phyloP scores from a whole-genome alignment of 2,797 vertebrate species.

The Bradypodion pumilum region DNA sequence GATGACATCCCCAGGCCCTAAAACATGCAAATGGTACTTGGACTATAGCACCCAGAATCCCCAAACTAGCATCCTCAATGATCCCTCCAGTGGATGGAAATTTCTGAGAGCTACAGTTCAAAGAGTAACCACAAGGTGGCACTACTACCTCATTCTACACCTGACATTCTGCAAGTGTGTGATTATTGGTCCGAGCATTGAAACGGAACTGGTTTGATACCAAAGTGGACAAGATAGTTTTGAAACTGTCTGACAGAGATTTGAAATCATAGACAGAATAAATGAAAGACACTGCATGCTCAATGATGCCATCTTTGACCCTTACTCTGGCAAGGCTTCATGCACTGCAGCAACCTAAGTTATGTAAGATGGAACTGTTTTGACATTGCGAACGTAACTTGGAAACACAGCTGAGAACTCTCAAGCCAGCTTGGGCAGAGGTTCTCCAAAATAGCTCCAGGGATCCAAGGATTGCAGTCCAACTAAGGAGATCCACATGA shows the following conservation, averaged over 20 bases:
- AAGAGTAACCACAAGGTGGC: conserved; percentile 59
- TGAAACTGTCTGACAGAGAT: background rate
- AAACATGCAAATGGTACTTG: too few species aligned
- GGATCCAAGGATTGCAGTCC: background rate
- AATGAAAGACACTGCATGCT: background rate
- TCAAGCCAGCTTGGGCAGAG: too few species aligned
- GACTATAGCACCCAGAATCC: too few species aligned
- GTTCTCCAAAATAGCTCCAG: background rate
- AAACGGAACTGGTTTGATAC: background rate
- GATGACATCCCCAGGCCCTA: too few species aligned
- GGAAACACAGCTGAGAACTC: background rate
- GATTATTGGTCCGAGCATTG: rapidly evolving
- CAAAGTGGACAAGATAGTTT: background rate
- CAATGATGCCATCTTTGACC: too few species aligned
- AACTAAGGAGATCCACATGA: background rate
- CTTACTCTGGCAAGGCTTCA: too few species aligned
- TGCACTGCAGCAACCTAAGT: background rate
- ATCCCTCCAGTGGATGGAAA: too few species aligned
- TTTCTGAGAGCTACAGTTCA: too few species aligned
- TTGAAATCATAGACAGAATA: background rate
- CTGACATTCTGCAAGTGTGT: rapidly evolving
- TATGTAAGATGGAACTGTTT: background rate
- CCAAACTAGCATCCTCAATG: too few species aligned
- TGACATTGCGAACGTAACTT: background rate
- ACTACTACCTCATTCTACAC: conserved; percentile 18